phyloP scores from a whole-genome alignment of 92 coral and sea anemone species.

The Isaurus tuberculatus region DNA sequence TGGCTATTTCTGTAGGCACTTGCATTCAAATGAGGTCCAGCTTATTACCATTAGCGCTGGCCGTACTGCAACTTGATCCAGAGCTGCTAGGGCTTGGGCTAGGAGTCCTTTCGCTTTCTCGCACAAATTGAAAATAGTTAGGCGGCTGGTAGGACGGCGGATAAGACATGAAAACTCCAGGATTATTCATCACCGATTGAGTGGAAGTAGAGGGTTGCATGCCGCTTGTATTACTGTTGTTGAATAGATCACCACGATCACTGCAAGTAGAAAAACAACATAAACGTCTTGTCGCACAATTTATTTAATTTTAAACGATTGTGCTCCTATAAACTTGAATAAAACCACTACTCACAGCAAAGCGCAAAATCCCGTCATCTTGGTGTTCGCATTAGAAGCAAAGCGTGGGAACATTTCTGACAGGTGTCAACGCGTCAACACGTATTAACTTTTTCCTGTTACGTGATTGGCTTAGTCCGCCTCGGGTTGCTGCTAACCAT shows the following conservation, averaged over 20 bases:
- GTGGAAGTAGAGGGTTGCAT: too few species aligned
- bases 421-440: constrained; percentile 36
- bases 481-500: constrained; percentile 56
- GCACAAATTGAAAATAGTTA: constrained; percentile 16
- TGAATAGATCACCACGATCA: too few species aligned
- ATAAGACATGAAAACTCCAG: constrained; percentile 8
- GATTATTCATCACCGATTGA: background rate
- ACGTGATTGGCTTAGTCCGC: constrained; percentile 56
- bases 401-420: constrained; percentile 16
- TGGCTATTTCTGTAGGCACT: constrained; percentile 52
- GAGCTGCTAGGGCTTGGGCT: constrained; percentile 25
- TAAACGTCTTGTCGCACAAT: background rate
- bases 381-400: background rate
- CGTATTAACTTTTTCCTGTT: constrained; percentile 56
- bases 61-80: constrained; percentile 34
- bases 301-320: background rate
- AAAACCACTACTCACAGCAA: constrained; percentile 47
- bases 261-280: background rate
- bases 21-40: constrained; percentile 53
- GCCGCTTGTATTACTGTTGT: too few species aligned
- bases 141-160: constrained; percentile 1
- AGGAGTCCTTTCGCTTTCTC: constrained; percentile 19
- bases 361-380: constrained; percentile 35
- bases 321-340: constrained; percentile 17
- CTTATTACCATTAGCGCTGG: constrained; percentile 46